Conservation (phyloP, 2,113 vertebrate species). For the Prolemur simus region DNA sequence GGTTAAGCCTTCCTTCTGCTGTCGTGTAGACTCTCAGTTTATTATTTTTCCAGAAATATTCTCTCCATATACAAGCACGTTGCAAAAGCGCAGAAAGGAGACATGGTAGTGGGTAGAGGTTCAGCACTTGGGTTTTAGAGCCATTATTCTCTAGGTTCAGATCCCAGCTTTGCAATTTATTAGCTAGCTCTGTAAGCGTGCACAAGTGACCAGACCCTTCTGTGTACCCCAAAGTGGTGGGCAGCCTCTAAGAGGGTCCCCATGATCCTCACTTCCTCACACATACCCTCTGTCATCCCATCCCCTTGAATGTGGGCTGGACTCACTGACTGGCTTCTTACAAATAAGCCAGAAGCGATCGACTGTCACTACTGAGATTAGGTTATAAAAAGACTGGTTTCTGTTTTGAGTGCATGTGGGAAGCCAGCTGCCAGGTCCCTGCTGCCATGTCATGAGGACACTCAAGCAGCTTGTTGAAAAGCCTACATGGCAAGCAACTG, state of each 20-base stretch:
- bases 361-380: background rate
- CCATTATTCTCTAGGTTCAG: background rate
- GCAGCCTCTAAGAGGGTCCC: background rate
- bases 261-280: too few relatives aligned
- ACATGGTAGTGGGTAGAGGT: background rate
- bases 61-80: background rate
- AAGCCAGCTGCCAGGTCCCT: background rate
- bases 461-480: background rate
- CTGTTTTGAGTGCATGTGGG: background rate
- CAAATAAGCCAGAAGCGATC: background rate
- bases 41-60: background rate
- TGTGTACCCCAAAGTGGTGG: background rate
- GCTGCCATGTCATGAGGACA: background rate
- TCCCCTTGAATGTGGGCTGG: background rate
- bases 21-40: too few relatives aligned
- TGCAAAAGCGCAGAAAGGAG: background rate
- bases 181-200: background rate
- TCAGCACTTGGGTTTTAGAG: too few relatives aligned
- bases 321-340: background rate
- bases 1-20: background rate
- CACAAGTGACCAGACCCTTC: background rate
- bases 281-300: background rate
- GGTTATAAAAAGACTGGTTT: background rate
- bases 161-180: background rate
- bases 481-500: background rate